These are phyloP conservation scores for Podotricha telesiphe DNA, from an alignment of 2,888 invertebrate genomes.

Conservation along the genomic window DNA sequence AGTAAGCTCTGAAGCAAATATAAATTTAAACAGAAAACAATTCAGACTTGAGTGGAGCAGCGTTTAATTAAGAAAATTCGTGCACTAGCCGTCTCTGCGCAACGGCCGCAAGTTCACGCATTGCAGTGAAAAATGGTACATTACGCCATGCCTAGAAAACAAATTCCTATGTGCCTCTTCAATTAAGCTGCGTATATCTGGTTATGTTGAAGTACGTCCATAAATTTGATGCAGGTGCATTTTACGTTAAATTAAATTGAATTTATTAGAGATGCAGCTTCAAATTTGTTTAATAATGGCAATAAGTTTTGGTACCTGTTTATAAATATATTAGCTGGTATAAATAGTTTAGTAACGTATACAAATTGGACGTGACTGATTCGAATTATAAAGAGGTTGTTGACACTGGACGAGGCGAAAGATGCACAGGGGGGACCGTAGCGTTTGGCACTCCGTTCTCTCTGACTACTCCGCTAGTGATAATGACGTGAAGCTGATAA, in stretches of 20 bases:
- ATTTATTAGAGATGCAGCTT: background rate
- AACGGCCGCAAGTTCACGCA: conserved; percentile 41
- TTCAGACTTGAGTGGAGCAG: background rate
- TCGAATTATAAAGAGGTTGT: too few species aligned
- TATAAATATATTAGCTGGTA: background rate
- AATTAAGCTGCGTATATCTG: conserved; percentile 22
- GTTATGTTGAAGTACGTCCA: background rate
- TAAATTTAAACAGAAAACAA: conserved; percentile 7
- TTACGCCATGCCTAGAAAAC: conserved; percentile 34
- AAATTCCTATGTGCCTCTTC: conserved; percentile 34
- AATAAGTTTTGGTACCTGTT: background rate
- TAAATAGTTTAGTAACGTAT: too few species aligned
- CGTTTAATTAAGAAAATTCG: conserved; percentile 40
- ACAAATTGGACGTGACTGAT: too few species aligned
- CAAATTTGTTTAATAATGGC: background rate
- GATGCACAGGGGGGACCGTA: too few species aligned
- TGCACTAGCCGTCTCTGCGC: conserved; percentile 29
- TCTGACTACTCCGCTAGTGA: too few species aligned
- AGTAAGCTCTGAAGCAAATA: too few species aligned
- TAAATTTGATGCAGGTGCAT: conserved; percentile 14
- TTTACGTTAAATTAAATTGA: conserved; percentile 5
- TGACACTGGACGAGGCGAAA: too few species aligned
- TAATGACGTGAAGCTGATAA: too few species aligned
- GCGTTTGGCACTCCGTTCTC: too few species aligned
- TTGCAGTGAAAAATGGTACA: conserved; percentile 43